Base-by-base conservation (phyloP, 2,113 vertebrate species). In the Channa maculata region DNA sequence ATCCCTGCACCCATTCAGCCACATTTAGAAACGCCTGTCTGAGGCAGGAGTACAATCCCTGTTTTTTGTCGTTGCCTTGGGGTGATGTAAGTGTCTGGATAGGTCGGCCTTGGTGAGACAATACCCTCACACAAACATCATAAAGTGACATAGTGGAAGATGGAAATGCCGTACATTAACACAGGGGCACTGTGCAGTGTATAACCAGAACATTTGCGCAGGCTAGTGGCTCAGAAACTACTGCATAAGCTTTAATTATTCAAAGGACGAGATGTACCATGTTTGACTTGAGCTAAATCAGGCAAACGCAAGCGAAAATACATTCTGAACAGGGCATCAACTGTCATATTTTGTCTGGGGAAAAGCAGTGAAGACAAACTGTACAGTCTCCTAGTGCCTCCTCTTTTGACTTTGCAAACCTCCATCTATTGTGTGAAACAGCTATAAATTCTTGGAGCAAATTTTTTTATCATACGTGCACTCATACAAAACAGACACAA, bases 71-170 rank as follows among this genome's bases (percentile, higher is more conserved):
- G 24, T 24, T 24, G 24, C 86, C 77, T 33, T 11, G 15, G 48
- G 45, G 11, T 91, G 84, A 89, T 81, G 82, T 84, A 74, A 89
- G 73, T 51, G 72, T 52, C 79, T 82, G 70, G 71, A 78, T 66
- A 55, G 10, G 65, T 43, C 58, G 39, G 66, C 13, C 50, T 58
- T 1, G 55, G 8, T 43, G 15, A 52, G 37, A 85, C 79, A 82
- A 80, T 58, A 52, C 45, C 50, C 69, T 45, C 14, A 73, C 63
- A 80, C 78, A 84, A 37, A 2, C 54, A 65, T 41, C 9, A 46
- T 14, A 53, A 11, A 49, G 6, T 11, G 68, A 72, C 68, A 75
- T 15, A 69, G 34, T 37, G 54, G 59, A 69, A 64, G 46, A 52
- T 76, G 49, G 37, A 77, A 61, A 65, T 44, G 52, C 52, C 39